phyloP scores from a whole-genome alignment of 2,888 invertebrate genomes.

The Odontothrips loti region DNA sequence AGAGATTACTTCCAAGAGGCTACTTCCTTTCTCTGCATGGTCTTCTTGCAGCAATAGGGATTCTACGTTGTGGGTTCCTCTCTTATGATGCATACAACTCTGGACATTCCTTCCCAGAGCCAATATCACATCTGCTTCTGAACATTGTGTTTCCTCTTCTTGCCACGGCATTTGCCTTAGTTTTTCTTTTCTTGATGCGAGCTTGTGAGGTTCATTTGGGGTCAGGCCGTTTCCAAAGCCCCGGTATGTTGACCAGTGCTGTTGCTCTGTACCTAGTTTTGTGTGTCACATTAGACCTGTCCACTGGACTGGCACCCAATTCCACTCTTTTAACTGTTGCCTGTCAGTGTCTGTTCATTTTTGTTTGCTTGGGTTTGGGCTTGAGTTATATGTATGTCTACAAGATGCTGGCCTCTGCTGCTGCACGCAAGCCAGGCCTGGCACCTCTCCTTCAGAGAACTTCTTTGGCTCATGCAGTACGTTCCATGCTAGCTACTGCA shows the following conservation, averaged over 20 bases:
- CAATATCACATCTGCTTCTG: conserved; percentile 74
- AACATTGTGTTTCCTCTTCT: conserved; percentile 82
- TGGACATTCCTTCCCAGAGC: conserved; percentile 69
- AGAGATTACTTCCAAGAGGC: conserved; percentile 79
- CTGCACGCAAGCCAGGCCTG: conserved; percentile 41
- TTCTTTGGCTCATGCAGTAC: conserved; percentile 76
- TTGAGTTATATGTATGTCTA: conserved; percentile 81
- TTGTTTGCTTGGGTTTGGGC: conserved; percentile 78
- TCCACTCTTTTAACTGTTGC: conserved; percentile 58
- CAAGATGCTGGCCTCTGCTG: conserved; percentile 61
- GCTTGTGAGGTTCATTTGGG: conserved; percentile 57
- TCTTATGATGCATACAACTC: conserved; percentile 90
- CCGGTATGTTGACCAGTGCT: conserved; percentile 71
- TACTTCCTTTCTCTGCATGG: conserved; percentile 84
- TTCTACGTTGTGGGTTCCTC: conserved; percentile 77
- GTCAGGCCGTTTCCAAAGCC: conserved; percentile 59
- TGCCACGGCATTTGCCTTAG: conserved; percentile 82
- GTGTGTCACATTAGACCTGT: conserved; percentile 75
- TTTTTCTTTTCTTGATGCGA: conserved; percentile 78
- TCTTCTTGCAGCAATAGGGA: conserved; percentile 75
- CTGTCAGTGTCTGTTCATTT: conserved; percentile 80
- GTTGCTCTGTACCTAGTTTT: conserved; percentile 73
- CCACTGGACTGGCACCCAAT: conserved; percentile 38
- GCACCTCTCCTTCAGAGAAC: conserved; percentile 51
- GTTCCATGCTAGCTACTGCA: conserved; percentile 83